Evolutionary conservation across 2,113 vertebrate genomes (phyloP).

Genomic region (Trachemys scripta): DNA sequence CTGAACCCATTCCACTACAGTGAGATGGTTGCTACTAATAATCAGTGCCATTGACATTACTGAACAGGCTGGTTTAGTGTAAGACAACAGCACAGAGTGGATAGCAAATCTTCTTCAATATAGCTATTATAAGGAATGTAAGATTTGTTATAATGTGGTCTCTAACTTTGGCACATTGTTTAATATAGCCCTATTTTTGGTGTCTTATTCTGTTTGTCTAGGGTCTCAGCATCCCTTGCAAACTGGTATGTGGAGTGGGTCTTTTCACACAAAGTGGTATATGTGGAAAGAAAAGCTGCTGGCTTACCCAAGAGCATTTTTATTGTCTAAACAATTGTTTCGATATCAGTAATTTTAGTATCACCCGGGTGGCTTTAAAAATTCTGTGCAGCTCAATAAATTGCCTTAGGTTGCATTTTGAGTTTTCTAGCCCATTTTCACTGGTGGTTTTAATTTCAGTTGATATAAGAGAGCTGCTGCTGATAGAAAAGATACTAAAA

Average conservation of each 20-base stretch:
- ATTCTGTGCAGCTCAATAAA: not conserved
- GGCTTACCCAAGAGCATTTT: not conserved
- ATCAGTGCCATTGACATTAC: too few relatives aligned
- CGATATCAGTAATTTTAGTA: conserved; percentile 1
- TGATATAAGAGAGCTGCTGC: not conserved
- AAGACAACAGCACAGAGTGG: too few relatives aligned
- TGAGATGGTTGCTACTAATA: too few relatives aligned
- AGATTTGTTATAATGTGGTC: not conserved
- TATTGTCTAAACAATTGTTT: not conserved
- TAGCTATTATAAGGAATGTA: not conserved
- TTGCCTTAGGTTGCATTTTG: not conserved
- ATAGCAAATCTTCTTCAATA: too few relatives aligned
- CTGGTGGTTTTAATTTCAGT: not conserved
- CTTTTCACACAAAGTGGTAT: not conserved
- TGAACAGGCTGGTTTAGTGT: too few relatives aligned
- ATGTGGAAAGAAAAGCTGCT: not conserved
- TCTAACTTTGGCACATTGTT: not conserved
- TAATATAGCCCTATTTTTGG: too few relatives aligned
- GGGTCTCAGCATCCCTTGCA: not conserved
- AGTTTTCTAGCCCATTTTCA: not conserved
- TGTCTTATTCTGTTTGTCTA: not conserved
- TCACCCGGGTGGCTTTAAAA: not conserved
- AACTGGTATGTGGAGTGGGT: not conserved
- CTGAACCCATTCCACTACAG: too few relatives aligned
- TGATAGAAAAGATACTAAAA: not conserved